These are phyloP conservation scores for Hydropsyche betteni DNA, from an alignment of 2,888 invertebrate species.

Conservation along the genomic window DNA sequence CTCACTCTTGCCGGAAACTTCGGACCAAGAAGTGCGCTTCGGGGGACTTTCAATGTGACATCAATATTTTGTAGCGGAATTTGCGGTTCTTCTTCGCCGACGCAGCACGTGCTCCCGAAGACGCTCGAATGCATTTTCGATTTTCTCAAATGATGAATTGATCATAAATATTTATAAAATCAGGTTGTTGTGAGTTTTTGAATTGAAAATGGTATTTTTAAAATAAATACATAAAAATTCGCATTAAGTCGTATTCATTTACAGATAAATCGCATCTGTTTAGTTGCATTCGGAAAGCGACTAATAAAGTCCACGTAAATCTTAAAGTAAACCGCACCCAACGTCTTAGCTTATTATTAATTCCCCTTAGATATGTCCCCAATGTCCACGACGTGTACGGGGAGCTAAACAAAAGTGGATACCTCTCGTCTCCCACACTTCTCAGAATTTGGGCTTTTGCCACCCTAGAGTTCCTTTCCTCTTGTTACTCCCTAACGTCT, in stretches of 20 bases:
- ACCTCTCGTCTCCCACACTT: conserved; percentile 55
- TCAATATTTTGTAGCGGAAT: conserved; percentile 44
- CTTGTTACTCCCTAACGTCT: not conserved
- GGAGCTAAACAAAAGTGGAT: conserved; percentile 68
- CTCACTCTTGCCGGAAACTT: conserved; percentile 33
- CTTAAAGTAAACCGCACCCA: conserved; percentile 49
- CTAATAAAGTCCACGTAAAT: conserved; percentile 46
- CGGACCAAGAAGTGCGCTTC: conserved; percentile 39
- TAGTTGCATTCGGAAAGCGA: too few species aligned
- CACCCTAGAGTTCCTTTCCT: not conserved
- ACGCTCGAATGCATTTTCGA: conserved; percentile 7
- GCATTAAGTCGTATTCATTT: too few species aligned
- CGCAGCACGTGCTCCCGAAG: conserved; percentile 17
- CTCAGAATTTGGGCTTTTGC: conserved; percentile 24
- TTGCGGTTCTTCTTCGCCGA: conserved; percentile 27
- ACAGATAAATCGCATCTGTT: too few species aligned
- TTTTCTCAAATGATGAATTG: conserved; percentile 27
- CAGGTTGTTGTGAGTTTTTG: too few species aligned
- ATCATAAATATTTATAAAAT: conserved; percentile 25
- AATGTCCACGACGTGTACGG: conserved; percentile 69
- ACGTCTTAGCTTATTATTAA: conserved; percentile 65
- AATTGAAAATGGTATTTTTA: too few species aligned
- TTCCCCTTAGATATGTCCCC: conserved; percentile 67
- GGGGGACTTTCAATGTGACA: conserved; percentile 44
- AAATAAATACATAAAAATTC: too few species aligned